Evolutionary conservation across 2,113 vertebrate genomes (phyloP), one percentile per base, ranked within the genome.

Genomic region (Hypocryptadius cinnamomeus): DNA sequence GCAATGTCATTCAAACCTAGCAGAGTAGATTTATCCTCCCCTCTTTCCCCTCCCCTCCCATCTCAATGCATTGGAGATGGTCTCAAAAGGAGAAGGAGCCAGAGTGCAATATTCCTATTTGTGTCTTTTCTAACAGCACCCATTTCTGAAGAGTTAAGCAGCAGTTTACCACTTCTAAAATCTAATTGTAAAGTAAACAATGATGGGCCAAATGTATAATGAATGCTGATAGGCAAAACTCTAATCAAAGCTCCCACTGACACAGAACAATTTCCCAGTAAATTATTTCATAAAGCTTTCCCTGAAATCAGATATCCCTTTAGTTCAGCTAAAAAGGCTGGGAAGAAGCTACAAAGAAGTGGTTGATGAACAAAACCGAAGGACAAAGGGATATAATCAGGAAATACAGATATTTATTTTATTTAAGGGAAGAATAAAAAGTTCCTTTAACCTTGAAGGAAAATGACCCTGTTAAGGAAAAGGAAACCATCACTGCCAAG

Each of bases 241-340:
- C n/a, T 31, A 66, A 24, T 47, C 39, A 15, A 81, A 79, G 27
- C 35, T 48, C 35, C 19, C 50, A 45, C 5, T 54, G 42, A 82
- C 28, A 54, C 3, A 45, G 12, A 91, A 88, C 19, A 53, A 64
- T 61, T 77, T 40, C 50, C 82, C 57, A 79, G 54, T 44, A 79
- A 76, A 83, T 51, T 3, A 37, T 24, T 92, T 71, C 73, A 44
- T 47, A 83, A 80, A 64, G 79, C 47, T 79, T 63, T 63, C 79
- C 57, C 60, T 93, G 69, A 79, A 53, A 66, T 47, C 45, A 91
- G 64, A 37, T 80, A 51, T 73, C 39, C 25, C 50, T 59, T 11
- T 63, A 87, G 57, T 57, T 93, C 79, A 69, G 59, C 44, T 79
- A 56, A 86, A 92, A 89, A 87, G 33, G 31, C 25, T 66, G 11